These are phyloP conservation scores for Teleogryllus oceanicus DNA, from an alignment of 2,888 invertebrate genomes.

Conservation along the genomic window DNA sequence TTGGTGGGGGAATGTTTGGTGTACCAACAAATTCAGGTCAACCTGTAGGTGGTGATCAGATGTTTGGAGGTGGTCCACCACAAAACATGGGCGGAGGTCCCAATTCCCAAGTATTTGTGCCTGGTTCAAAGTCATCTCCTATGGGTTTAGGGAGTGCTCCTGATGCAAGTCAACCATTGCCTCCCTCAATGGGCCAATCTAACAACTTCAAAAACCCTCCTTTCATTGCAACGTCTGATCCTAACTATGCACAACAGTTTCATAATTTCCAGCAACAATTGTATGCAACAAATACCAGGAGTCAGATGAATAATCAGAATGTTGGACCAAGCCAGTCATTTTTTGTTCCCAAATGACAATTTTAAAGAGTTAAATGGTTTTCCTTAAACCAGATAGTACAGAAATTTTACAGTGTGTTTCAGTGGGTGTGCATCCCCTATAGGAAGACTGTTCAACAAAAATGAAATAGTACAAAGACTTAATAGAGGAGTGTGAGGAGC, in stretches of 20 bases:
- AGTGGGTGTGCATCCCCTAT: not conserved
- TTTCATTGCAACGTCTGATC: conserved; percentile 81
- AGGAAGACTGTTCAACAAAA: not conserved
- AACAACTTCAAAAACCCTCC: conserved; percentile 67
- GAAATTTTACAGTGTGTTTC: not conserved
- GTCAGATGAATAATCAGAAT: conserved; percentile 47
- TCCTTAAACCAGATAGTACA: not conserved
- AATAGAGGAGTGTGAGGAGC: not conserved
- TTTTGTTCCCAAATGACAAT: conserved; percentile 41
- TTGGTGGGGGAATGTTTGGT: conserved; percentile 37
- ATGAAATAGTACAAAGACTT: conserved; percentile 11
- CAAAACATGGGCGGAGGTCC: conserved; percentile 46
- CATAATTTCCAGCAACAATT: conserved; percentile 94
- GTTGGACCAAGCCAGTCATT: conserved; percentile 40
- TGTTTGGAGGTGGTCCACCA: conserved; percentile 41
- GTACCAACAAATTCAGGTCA: conserved; percentile 34
- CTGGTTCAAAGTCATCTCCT: conserved; percentile 56
- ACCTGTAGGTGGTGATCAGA: conserved; percentile 35
- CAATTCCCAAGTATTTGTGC: conserved; percentile 58
- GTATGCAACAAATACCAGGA: conserved; percentile 80
- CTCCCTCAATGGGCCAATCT: conserved; percentile 73
- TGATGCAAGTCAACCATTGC: conserved; percentile 68
- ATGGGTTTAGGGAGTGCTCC: conserved; percentile 56
- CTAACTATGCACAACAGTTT: conserved; percentile 91
- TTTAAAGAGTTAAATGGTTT: not conserved